Conservation (phyloP, 2,888 invertebrate genomes). For the Cephus nigrinus region DNA sequence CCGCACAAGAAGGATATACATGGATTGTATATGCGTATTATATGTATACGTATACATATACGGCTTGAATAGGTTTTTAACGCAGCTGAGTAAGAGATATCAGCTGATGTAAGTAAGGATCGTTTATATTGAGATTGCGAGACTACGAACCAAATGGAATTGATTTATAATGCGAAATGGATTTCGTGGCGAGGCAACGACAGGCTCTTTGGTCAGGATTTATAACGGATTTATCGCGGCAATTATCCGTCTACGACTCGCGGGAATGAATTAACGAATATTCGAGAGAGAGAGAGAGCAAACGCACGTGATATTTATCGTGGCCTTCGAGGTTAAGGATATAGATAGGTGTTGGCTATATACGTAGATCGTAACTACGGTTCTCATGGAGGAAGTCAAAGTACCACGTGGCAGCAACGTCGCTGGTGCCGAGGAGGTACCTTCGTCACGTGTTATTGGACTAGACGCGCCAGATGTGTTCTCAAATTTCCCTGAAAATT, state of each 20-base stretch:
- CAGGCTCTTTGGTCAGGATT: conserved; percentile 48
- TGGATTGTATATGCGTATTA: background rate
- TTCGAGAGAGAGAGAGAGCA: conserved; percentile 33
- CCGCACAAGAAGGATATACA: background rate
- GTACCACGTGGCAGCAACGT: conserved; percentile 5
- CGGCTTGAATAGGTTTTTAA: background rate
- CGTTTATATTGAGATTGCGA: background rate
- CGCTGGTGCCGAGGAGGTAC: background rate
- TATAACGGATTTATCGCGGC: conserved; percentile 58
- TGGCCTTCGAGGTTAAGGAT: background rate
- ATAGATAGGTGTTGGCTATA: background rate
- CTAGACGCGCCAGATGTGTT: conserved; percentile 25
- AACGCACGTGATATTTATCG: background rate
- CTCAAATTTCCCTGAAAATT: conserved; percentile 42
- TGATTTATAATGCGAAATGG: conserved; percentile 59
- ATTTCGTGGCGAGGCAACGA: conserved; percentile 51
- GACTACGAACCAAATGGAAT: conserved; percentile 24
- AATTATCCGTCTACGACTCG: conserved; percentile 53
- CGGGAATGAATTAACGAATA: conserved; percentile 27
- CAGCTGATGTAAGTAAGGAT: background rate
- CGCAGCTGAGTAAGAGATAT: background rate
- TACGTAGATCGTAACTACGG: background rate
- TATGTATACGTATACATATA: background rate
- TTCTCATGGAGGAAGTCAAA: background rate
- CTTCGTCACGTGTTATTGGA: background rate